Base-by-base conservation (phyloP, 2,113 vertebrate species). In the Argyrosomus japonicus region DNA sequence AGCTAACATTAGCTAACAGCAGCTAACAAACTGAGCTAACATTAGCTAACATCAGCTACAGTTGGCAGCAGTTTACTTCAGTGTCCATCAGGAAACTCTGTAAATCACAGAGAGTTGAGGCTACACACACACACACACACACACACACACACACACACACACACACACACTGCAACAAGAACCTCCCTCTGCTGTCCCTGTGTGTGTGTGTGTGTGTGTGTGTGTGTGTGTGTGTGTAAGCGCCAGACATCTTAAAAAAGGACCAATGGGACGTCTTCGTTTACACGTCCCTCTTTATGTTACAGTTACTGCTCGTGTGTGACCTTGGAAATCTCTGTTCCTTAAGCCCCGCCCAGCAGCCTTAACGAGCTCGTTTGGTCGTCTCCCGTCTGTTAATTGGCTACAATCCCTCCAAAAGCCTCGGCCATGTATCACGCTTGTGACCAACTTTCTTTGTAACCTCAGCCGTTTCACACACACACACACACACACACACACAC, bases 141-240 rank as follows among this genome's bases (percentile, higher is more conserved):
- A 61, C 57, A 81, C 57, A 43, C 57, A 77, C 23, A 68, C 40
- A 68, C 67, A 79, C 57, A 63, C 77, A 78, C 76, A 78, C 65
- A 61, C 53, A n/a, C 40, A 68, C 58, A 32, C 71, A 14, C 58
- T 68, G 91, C 61, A 87, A 91, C 25, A 9, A 77, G 88, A 91
- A 43, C 84, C 84, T 86, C 82, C 86, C 81, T 67, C 43, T 36
- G 32, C 6, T 36, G 32, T 36, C 32, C 32, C 32, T 32, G 32
- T 32, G 32, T 32, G 32, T 32, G 63, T 47, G 48, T 69, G 21
- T 70, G 63, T 47, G 48, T 69, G 21, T 70, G 63, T 47, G 48
- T 69, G 21, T 70, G n/a, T 32, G 32, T 32, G 32, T 32, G 32
- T 32, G 63, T 47, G 48, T 69, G 21, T 70, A 15, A 64, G 86